These are phyloP conservation scores for Sinhomidia bicolor DNA, from an alignment of 2,888 invertebrate species.

Conservation along the genomic window DNA sequence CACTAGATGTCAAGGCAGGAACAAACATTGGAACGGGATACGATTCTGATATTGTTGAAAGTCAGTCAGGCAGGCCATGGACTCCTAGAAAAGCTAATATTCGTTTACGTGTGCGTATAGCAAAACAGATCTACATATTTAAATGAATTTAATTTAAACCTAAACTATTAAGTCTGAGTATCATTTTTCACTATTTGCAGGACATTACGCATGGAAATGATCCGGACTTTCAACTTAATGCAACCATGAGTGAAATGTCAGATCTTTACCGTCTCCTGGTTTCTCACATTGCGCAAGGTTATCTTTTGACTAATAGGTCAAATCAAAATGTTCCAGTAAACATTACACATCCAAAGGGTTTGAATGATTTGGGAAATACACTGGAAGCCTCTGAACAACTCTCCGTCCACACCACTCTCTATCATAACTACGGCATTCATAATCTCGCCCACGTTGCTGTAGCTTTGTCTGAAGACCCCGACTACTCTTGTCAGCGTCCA, in stretches of 20 bases:
- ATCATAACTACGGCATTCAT: background rate
- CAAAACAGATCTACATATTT: too few relatives aligned
- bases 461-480: background rate
- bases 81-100: too few relatives aligned
- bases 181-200: too few relatives aligned
- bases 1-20: background rate
- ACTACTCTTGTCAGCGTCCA: background rate
- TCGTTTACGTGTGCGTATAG: too few relatives aligned
- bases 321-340: background rate
- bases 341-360: background rate
- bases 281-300: conserved; percentile 6
- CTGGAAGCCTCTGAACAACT: background rate
- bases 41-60: background rate
- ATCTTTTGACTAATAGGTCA: background rate
- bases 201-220: background rate
- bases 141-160: too few relatives aligned
- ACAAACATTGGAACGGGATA: background rate
- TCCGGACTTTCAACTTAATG: background rate
- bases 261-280: background rate
- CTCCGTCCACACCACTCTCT: background rate
- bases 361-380: background rate
- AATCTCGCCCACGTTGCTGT: background rate
- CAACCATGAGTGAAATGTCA: background rate
- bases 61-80: background rate
- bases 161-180: too few relatives aligned